A percentile compares a stretch with the other conserved stretches of the same genome.
phyloP scores from a whole-genome alignment of 2,797 vertebrate genomes.

The Lophura swinhoii region DNA sequence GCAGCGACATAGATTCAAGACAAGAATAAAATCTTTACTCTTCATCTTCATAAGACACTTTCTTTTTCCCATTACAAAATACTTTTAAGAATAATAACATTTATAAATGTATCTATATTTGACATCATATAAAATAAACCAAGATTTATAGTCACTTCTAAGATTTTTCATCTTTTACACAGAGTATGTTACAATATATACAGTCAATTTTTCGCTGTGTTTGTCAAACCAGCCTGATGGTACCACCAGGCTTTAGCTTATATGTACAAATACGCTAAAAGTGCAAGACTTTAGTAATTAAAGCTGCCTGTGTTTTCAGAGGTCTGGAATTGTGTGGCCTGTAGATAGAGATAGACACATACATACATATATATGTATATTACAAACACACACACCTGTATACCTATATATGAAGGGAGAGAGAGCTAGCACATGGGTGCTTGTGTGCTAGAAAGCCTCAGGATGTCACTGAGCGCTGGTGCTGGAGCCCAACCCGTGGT shows the following conservation, averaged over 20 bases:
- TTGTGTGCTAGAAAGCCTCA: background rate
- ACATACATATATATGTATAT: background rate
- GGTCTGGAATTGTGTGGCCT: conserved; percentile 66
- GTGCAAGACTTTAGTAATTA: conserved; percentile 73
- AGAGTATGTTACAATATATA: conserved; percentile 69
- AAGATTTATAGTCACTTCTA: conserved; percentile 65
- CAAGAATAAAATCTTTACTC: conserved; percentile 74
- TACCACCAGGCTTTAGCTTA: conserved; percentile 68
- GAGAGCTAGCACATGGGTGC: background rate
- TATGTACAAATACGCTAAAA: conserved; percentile 76
- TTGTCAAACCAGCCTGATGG: conserved; percentile 53
- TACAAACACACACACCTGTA: background rate
- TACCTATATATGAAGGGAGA: background rate
- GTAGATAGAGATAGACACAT: background rate
- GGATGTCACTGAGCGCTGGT: fast-evolving
- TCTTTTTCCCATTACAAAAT: conserved; percentile 76
- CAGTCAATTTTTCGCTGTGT: conserved; percentile 51
- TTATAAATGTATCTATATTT: conserved; percentile 76
- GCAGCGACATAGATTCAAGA: conserved; percentile 56
- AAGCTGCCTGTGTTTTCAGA: conserved; percentile 74
- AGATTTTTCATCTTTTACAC: conserved; percentile 21
- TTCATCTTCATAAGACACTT: conserved; percentile 71
- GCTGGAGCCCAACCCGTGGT: background rate
- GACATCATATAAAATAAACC: conserved; percentile 77
- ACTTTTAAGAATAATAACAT: conserved; percentile 74